These are phyloP conservation scores for Acleris cristana DNA, from an alignment of 2,888 invertebrate genomes.

Conservation along the genomic window DNA sequence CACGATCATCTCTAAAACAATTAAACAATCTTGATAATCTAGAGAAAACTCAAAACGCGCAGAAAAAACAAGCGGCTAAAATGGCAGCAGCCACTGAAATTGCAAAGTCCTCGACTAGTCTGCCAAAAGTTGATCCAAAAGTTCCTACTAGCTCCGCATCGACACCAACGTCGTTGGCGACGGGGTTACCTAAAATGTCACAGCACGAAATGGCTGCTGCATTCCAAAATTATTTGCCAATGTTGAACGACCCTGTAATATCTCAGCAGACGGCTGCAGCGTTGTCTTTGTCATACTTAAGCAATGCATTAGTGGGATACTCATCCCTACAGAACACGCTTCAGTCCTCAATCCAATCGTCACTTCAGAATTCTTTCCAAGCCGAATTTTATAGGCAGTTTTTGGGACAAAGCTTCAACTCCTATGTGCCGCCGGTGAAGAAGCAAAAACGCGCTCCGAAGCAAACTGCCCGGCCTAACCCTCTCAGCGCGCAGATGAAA, in stretches of 20 bases:
- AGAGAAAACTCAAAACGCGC: slow-evolving; percentile 67
- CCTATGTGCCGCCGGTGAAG: slow-evolving; percentile 65
- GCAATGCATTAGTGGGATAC: slow-evolving; percentile 67
- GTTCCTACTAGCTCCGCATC: slow-evolving; percentile 42
- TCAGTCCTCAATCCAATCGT: slow-evolving; percentile 62
- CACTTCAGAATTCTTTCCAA: slow-evolving; percentile 68
- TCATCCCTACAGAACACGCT: slow-evolving; percentile 61
- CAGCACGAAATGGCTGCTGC: slow-evolving; percentile 68
- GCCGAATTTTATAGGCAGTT: slow-evolving; percentile 76
- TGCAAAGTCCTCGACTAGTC: slow-evolving; percentile 45
- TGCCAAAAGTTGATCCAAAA: slow-evolving; percentile 56
- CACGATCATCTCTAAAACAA: slow-evolving; percentile 82
- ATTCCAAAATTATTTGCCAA: slow-evolving; percentile 70
- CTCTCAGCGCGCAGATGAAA: slow-evolving; percentile 48
- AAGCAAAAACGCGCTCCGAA: slow-evolving; percentile 74
- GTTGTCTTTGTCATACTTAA: slow-evolving; percentile 65
- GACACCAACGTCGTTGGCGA: slow-evolving; percentile 43
- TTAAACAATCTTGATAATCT: slow-evolving; percentile 71
- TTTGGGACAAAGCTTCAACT: slow-evolving; percentile 62
- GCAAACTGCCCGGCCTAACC: slow-evolving; percentile 37
- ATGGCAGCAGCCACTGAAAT: slow-evolving; percentile 47
- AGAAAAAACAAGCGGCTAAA: slow-evolving; percentile 67
- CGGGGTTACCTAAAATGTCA: slow-evolving; percentile 64
- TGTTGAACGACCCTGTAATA: slow-evolving; percentile 66
- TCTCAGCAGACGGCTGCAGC: slow-evolving; percentile 73